Conservation (phyloP, 2,888 invertebrate genomes). For the Lagria hirta region DNA sequence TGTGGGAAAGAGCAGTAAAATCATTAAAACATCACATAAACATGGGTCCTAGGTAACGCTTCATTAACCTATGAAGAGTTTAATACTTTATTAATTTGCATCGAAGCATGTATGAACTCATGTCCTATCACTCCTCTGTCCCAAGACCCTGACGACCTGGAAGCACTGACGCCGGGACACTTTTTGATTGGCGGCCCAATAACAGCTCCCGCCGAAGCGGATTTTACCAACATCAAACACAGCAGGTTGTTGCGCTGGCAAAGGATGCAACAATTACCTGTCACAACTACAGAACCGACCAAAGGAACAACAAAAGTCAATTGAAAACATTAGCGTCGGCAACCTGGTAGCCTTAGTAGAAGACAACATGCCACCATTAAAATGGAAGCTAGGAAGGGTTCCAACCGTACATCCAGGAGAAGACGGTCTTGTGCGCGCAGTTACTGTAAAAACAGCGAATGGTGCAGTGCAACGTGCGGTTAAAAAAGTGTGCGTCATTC, state of each 20-base stretch:
- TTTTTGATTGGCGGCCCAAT: neutral
- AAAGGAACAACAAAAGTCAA: neutral
- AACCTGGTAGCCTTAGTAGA: neutral
- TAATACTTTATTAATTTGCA: neutral
- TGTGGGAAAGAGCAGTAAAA: slow-evolving; percentile 4
- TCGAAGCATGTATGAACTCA: neutral
- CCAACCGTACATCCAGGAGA: neutral
- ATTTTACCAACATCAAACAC: neutral
- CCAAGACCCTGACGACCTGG: neutral
- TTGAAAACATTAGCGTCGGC: neutral
- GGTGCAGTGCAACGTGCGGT: too few species aligned
- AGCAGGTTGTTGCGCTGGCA: neutral
- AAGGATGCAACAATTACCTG: neutral
- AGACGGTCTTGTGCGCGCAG: neutral
- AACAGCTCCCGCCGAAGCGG: neutral
- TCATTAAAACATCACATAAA: neutral
- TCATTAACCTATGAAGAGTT: neutral
- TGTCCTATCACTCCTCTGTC: neutral
- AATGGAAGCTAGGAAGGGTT: neutral
- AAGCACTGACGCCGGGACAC: neutral
- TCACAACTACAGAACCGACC: neutral
- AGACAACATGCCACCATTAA: neutral
- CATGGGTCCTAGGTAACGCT: neutral
- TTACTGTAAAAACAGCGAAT: neutral
- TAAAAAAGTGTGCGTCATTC: too few species aligned